Evolutionary conservation across 1,140 invertebrate genomes (phyloP).

Genomic region (Apolygus lucorum): DNA sequence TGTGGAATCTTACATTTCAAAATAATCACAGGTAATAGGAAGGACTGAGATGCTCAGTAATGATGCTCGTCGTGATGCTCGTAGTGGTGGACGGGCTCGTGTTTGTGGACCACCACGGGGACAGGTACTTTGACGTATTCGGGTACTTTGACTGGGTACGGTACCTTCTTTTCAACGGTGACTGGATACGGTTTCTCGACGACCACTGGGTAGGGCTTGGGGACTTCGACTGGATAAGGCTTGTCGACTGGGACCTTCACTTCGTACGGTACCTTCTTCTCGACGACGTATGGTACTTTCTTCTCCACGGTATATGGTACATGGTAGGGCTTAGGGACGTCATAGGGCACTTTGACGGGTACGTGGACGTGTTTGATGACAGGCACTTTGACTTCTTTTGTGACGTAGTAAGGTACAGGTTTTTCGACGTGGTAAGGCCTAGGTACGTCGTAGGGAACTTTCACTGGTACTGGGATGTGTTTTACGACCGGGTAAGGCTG

Average conservation of each 20-base stretch:
- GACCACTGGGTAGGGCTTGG: slow-evolving; percentile 47
- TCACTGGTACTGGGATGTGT: slow-evolving; percentile 18
- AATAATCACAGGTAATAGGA: too few species aligned
- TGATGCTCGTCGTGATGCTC: background rate
- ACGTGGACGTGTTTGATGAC: slow-evolving; percentile 22
- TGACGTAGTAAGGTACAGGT: slow-evolving; percentile 43
- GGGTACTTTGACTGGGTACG: slow-evolving; percentile 57
- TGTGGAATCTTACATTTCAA: too few species aligned
- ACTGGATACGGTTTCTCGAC: slow-evolving; percentile 41
- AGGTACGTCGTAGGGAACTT: slow-evolving; percentile 23
- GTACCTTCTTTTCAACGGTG: slow-evolving; percentile 41
- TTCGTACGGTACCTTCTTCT: slow-evolving; percentile 57
- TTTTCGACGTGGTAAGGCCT: slow-evolving; percentile 8
- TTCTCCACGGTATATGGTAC: slow-evolving; percentile 55
- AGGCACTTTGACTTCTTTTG: slow-evolving; percentile 55
- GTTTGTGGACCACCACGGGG: slow-evolving; percentile 55
- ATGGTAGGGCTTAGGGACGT: slow-evolving; percentile 25
- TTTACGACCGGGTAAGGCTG: slow-evolving; percentile 24
- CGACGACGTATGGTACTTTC: slow-evolving; percentile 56
- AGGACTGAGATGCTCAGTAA: too few species aligned
- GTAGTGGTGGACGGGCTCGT: background rate
- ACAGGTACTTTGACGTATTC: slow-evolving; percentile 73
- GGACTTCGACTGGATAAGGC: slow-evolving; percentile 47
- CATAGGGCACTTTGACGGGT: slow-evolving; percentile 25
- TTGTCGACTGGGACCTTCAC: slow-evolving; percentile 45